A percentile compares a stretch with the other conserved stretches of the same genome.
phyloP scores from a whole-genome alignment of 2,888 invertebrate species.

The Pyrgus malvae region DNA sequence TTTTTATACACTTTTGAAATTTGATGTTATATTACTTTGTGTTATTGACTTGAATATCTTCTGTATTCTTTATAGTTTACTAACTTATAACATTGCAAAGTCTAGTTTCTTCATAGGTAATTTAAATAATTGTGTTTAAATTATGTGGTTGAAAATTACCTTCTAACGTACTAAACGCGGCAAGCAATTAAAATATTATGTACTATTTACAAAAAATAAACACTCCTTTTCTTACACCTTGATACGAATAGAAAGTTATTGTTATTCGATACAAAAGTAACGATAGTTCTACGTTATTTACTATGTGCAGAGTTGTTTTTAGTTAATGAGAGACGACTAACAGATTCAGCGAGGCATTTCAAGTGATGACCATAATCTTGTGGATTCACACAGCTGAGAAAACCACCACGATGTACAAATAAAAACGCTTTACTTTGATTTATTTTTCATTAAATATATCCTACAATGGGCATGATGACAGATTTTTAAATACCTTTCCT shows the following conservation, averaged over 20 bases:
- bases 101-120: no score
- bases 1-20: no score
- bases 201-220: not conserved
- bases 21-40: no score
- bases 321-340: constrained; percentile 24
- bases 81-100: no score
- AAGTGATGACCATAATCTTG: constrained; percentile 10
- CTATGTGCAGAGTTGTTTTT: constrained; percentile 21
- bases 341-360: constrained; percentile 24
- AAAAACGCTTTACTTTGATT: constrained; percentile 16
- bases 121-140: no score
- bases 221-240: not conserved
- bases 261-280: constrained; percentile 12
- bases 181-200: not conserved
- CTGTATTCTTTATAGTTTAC: no score
- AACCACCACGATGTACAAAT: constrained; percentile 1
- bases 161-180: no score
- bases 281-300: constrained; percentile 16
- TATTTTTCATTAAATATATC: constrained; percentile 7
- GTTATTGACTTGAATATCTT: no score
- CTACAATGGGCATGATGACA: not conserved
- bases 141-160: no score
- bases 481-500: no score
- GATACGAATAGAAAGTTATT: constrained; percentile 1
- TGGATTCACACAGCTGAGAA: constrained; percentile 8